A percentile compares a stretch with the other conserved stretches of the same genome.
These are phyloP conservation scores for Leuctra nigra DNA, from an alignment of 2,888 invertebrate species.

Conservation along the genomic window DNA sequence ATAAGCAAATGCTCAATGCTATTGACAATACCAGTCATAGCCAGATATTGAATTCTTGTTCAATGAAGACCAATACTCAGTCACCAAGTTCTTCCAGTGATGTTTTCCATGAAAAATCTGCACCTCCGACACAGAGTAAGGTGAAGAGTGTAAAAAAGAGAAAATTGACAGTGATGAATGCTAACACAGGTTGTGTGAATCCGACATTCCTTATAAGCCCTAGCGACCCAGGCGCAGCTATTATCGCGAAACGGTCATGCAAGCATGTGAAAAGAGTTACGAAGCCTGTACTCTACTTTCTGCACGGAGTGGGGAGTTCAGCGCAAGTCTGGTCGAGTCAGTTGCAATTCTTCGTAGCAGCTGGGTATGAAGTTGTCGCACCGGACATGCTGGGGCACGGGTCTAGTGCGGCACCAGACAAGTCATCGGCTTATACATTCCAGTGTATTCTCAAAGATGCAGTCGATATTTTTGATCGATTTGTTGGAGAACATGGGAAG, in stretches of 20 bases:
- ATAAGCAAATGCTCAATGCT: neutral
- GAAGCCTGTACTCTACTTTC: conserved; percentile 52
- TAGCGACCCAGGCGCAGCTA: neutral
- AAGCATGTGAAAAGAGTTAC: neutral
- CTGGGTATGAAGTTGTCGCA: conserved; percentile 56
- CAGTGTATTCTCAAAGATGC: conserved; percentile 51
- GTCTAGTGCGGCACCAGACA: conserved; percentile 52
- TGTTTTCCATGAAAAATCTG: neutral
- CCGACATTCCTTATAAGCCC: neutral
- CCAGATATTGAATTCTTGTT: neutral
- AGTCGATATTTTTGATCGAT: conserved; percentile 53
- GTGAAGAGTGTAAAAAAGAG: too few species aligned
- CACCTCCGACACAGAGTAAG: neutral
- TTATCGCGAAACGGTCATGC: neutral
- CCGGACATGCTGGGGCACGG: conserved; percentile 64
- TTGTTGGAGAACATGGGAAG: conserved; percentile 46
- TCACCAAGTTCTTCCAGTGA: neutral
- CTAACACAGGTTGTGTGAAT: neutral
- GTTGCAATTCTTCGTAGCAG: conserved; percentile 48
- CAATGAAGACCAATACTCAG: neutral
- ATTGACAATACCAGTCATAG: neutral
- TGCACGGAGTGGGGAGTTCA: conserved; percentile 61
- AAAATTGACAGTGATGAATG: too few species aligned
- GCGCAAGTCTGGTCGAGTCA: conserved; percentile 56
- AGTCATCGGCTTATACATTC: conserved; percentile 50